Base-by-base conservation (phyloP, 2,113 vertebrate genomes). In the Saguinus midas region DNA sequence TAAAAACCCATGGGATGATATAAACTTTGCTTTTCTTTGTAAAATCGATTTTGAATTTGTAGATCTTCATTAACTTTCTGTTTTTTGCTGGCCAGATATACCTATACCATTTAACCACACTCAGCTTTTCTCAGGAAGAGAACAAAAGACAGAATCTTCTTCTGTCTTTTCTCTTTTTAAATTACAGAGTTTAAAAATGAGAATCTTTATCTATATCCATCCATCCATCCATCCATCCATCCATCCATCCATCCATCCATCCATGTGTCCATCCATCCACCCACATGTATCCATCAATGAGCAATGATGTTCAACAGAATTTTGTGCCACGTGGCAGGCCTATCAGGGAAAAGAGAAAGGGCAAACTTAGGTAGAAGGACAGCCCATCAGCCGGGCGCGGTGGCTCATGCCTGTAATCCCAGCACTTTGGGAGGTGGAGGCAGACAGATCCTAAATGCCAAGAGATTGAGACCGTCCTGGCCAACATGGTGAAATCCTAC, bases 31-130 rank as follows among this genome's bases (percentile, higher is more conserved):
- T 87, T 80, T 94, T 90, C 79, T 92, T 57, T 57, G 4, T 91
- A 92, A 95, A 90, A 73, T 82, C 55, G 79, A 92, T 83, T 94
- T 68, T 70, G 43, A 92, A 32, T 92, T 37, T 43, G 17, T 68
- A 48, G 68, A 18, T 83, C 40, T 96, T 91, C 29, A 57, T 45
- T 85, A 68, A 73, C 88, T 20, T 91, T 23, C 8, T 72, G 58
- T 91, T 13, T 88, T 43, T 58, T 81, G 40, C 32, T 81, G 57
- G 40, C 37, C 64, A 84, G 50, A 58, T 16, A 27, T 37, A 12
- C 23, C 73, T 48, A 81, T 0, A 58, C 16, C 55, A 84, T 25
- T 95, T 55, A 91, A 61, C 48, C 84, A 91, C 20, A 58, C 25
- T 58, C 21, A 27, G 57, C 64, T 92, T 87, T 52, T 90, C 10